Percentiles rank a stretch among this genome's conserved stretches.
Evolutionary conservation across 2,888 invertebrate genomes (phyloP).

Genomic region (Agrotis ipsilon): DNA sequence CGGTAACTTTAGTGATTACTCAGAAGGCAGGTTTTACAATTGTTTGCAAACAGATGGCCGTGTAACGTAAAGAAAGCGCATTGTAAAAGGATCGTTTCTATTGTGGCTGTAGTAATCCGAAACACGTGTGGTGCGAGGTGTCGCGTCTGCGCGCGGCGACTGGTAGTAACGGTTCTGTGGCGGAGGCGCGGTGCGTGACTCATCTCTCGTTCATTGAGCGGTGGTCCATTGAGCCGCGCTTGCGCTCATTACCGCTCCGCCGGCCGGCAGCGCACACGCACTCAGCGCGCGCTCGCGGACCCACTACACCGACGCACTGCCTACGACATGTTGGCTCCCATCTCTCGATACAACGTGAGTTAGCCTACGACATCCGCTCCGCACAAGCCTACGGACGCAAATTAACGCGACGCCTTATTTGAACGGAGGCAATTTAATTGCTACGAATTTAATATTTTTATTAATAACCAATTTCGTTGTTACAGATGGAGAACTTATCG

Average conservation of each 20-base stretch:
- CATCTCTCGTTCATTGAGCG: constrained; percentile 85
- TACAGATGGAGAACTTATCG: constrained; percentile 86
- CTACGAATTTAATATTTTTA: constrained; percentile 62
- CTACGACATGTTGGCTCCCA: constrained; percentile 84
- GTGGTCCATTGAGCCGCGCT: constrained; percentile 88
- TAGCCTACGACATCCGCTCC: constrained; percentile 86
- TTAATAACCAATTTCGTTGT: constrained; percentile 70
- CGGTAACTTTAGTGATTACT: constrained; percentile 29
- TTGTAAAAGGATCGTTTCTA: constrained; percentile 59
- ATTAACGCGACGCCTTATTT: constrained; percentile 70
- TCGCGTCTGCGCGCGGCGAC: constrained; percentile 78
- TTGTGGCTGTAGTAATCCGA: constrained; percentile 73
- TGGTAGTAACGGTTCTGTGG: constrained; percentile 85
- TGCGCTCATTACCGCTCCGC: constrained; percentile 89
- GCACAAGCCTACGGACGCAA: constrained; percentile 69
- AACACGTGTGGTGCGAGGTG: constrained; percentile 78
- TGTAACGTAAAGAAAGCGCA: constrained; percentile 48
- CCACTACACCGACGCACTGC: constrained; percentile 83
- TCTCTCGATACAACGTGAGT: constrained; percentile 87
- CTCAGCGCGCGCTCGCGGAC: constrained; percentile 85
- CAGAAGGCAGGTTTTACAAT: constrained; percentile 58
- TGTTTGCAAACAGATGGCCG: constrained; percentile 72
- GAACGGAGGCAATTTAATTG: constrained; percentile 53
- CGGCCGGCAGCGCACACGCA: constrained; percentile 90
- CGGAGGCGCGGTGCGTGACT: constrained; percentile 89